Conservation (phyloP, 1,140 invertebrate genomes). For the Charaxes varanes region DNA sequence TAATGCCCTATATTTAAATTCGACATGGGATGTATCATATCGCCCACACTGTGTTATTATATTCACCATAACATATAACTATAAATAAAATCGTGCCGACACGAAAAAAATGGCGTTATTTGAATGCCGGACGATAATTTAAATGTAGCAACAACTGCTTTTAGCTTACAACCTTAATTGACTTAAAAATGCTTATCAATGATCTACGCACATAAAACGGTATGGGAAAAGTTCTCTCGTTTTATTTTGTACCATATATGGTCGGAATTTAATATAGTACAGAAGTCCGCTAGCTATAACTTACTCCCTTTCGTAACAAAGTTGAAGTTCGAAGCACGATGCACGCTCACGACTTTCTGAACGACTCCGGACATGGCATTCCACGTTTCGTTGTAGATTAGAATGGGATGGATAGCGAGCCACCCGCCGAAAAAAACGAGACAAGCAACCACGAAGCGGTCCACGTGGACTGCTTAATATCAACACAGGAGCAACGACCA, state of each 20-base stretch:
- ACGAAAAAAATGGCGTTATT: slow-evolving; percentile 72
- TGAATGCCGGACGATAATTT: slow-evolving; percentile 72
- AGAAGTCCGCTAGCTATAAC: slow-evolving; percentile 23
- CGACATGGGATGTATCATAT: slow-evolving; percentile 42
- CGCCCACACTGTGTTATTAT: slow-evolving; percentile 55
- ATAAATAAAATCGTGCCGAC: slow-evolving; percentile 72
- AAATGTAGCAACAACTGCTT: slow-evolving; percentile 74
- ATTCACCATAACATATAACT: slow-evolving; percentile 53
- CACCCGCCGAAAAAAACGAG: slow-evolving; percentile 65
- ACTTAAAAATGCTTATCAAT: slow-evolving; percentile 74
- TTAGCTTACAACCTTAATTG: slow-evolving; percentile 74
- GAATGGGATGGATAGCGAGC: slow-evolving; percentile 67
- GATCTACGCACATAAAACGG: slow-evolving; percentile 28
- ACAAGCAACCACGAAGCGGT: slow-evolving; percentile 61
- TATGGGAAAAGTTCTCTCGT: slow-evolving; percentile 22
- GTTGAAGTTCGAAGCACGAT: slow-evolving; percentile 65
- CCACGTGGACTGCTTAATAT: slow-evolving; percentile 73
- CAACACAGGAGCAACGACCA: slow-evolving; percentile 71
- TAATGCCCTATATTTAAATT: slow-evolving; percentile 23
- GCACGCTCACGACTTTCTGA: slow-evolving; percentile 74
- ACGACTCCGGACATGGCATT: slow-evolving; percentile 74
- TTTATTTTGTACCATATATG: slow-evolving; percentile 35
- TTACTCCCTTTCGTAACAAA: slow-evolving; percentile 41
- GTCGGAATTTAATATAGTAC: slow-evolving; percentile 31
- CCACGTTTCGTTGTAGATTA: slow-evolving; percentile 73